Conservation (phyloP, 2,113 vertebrate species). For the Rhea pennata region DNA sequence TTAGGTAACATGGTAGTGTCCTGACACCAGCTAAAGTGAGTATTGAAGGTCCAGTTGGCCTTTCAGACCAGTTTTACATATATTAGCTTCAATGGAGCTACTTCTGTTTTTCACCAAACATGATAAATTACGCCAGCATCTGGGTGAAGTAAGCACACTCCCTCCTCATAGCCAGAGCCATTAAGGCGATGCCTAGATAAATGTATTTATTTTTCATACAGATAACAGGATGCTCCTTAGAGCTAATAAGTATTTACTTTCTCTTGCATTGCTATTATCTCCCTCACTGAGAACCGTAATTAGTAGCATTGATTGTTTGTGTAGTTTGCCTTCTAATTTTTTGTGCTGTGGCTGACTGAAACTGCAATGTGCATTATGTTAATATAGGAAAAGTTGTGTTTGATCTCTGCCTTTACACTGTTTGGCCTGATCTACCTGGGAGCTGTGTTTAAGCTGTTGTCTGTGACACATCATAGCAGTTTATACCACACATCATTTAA, state of each 20-base stretch:
- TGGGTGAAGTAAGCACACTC: background rate
- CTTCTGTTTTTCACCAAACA: background rate
- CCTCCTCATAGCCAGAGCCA: background rate
- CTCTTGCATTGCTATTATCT: slow-evolving; percentile 28
- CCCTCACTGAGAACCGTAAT: slow-evolving; percentile 37
- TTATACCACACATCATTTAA: background rate
- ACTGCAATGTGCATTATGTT: background rate
- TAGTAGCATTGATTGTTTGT: background rate
- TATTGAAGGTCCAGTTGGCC: background rate
- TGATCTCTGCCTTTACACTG: background rate
- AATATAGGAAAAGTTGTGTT: background rate
- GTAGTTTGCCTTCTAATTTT: background rate
- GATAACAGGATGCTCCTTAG: slow-evolving; percentile 51
- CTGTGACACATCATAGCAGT: background rate
- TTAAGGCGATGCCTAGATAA: slow-evolving; percentile 40
- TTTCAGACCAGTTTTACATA: background rate
- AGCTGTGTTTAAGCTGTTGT: background rate
- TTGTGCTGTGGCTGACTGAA: background rate
- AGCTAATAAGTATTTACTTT: slow-evolving; percentile 51
- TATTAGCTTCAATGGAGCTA: background rate
- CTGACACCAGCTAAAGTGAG: background rate
- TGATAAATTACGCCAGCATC: background rate
- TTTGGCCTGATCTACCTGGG: background rate
- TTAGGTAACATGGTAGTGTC: background rate
- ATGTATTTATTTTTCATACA: slow-evolving; percentile 53